A percentile compares a stretch with the other conserved stretches of the same genome.
These are phyloP conservation scores for Xenops minutus DNA, from an alignment of 2,797 vertebrate species.

Conservation along the genomic window DNA sequence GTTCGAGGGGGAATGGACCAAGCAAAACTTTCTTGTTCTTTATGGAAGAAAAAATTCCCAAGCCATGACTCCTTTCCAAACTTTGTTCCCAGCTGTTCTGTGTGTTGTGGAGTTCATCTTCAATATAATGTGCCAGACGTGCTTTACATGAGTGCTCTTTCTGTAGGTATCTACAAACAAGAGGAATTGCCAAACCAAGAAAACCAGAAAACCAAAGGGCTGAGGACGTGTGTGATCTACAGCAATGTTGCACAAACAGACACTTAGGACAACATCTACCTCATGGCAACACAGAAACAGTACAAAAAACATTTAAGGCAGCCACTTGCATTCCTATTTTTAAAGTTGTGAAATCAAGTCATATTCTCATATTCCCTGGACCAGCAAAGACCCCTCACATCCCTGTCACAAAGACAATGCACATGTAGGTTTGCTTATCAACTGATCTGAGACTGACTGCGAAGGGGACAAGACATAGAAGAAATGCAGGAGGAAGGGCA, in stretches of 20 bases:
- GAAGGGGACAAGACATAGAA: neutral
- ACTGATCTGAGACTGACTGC: neutral
- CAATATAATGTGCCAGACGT: neutral
- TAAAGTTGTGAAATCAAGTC: neutral
- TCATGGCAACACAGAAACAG: constrained; percentile 4
- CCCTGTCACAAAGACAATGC: neutral
- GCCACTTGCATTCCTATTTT: neutral
- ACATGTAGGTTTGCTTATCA: neutral
- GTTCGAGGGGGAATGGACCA: neutral
- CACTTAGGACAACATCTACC: neutral
- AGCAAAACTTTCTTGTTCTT: neutral
- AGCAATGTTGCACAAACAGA: neutral
- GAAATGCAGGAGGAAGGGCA: neutral
- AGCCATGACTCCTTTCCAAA: neutral
- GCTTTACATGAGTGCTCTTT: neutral
- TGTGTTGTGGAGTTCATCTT: neutral
- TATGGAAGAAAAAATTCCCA: neutral
- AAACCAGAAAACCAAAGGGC: neutral
- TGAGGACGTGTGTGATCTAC: neutral
- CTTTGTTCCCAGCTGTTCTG: neutral
- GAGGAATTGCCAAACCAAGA: neutral
- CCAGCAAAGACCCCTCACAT: neutral
- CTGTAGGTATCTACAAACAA: neutral
- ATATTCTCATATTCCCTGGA: neutral
- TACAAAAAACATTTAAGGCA: neutral